Conservation (phyloP, 2,888 invertebrate species). For the Trissolcus brochymenae region DNA sequence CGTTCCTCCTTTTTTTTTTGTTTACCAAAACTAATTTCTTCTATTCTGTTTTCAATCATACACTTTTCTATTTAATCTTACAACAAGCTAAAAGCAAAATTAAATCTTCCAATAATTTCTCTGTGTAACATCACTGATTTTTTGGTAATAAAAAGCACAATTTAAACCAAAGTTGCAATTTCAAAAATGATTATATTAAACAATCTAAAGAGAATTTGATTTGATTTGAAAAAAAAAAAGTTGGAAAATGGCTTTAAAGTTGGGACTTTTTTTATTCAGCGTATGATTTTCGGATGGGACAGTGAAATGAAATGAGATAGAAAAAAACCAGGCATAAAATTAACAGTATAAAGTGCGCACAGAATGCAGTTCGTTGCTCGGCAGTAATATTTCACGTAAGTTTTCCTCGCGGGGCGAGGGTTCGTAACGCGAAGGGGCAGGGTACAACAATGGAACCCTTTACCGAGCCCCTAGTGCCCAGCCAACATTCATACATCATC, state of each 20-base stretch:
- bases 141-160: too few species aligned
- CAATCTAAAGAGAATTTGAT: background rate
- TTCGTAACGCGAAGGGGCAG: constrained; percentile 66
- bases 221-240: background rate
- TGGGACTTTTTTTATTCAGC: constrained; percentile 37
- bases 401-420: constrained; percentile 65
- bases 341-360: constrained; percentile 72
- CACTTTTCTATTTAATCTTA: too few species aligned
- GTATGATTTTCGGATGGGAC: constrained; percentile 45
- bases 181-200: too few species aligned
- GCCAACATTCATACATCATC: constrained; percentile 77
- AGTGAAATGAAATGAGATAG: constrained; percentile 60
- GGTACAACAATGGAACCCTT: constrained; percentile 75
- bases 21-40: too few species aligned
- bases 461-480: constrained; percentile 75
- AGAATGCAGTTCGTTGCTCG: constrained; percentile 67
- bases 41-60: too few species aligned
- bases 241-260: background rate
- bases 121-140: too few species aligned
- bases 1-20: constrained; percentile 13
- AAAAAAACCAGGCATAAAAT: constrained; percentile 72
- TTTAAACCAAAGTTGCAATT: too few species aligned
- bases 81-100: too few species aligned
- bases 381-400: constrained; percentile 73
- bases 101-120: too few species aligned